A percentile compares a stretch with the other conserved stretches of the same genome.
Conservation (phyloP, 2,888 invertebrate species). For the Physocephala rufipes region DNA sequence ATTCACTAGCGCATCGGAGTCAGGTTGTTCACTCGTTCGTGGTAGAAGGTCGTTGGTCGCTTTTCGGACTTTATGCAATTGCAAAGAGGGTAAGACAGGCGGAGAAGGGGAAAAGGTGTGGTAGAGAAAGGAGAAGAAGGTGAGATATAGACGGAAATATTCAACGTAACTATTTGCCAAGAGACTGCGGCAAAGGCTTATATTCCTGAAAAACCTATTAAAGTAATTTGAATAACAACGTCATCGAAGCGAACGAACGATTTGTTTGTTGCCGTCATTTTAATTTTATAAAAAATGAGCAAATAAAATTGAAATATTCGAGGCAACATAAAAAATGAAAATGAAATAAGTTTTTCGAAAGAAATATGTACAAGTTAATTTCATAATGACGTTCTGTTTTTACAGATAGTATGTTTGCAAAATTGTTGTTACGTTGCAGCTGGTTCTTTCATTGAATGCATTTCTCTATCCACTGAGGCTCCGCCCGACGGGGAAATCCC, state of each 20-base stretch:
- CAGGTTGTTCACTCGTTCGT: background rate
- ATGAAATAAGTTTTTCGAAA: background rate
- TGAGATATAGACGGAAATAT: background rate
- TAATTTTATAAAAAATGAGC: background rate
- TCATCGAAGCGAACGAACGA: constrained; percentile 20
- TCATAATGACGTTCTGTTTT: too few relatives aligned
- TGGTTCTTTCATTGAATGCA: too few relatives aligned
- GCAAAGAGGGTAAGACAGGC: too few relatives aligned
- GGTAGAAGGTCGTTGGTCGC: background rate
- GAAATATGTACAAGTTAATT: too few relatives aligned
- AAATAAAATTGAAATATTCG: background rate
- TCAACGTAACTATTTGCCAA: too few relatives aligned
- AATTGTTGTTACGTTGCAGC: too few relatives aligned
- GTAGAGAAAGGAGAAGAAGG: background rate
- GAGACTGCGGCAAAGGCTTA: background rate
- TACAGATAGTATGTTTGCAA: too few relatives aligned
- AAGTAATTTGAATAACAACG: constrained; percentile 33
- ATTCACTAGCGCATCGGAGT: too few relatives aligned
- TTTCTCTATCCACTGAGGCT: too few relatives aligned
- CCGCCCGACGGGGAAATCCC: too few relatives aligned
- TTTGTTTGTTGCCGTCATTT: constrained; percentile 17
- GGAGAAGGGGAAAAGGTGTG: too few relatives aligned
- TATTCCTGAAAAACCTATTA: constrained; percentile 24
- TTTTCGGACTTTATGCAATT: background rate
- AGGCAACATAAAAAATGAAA: background rate